Percentiles rank a stretch among this genome's conserved stretches.
Evolutionary conservation across 2,797 vertebrate genomes (phyloP).

Genomic region (Propithecus perrieri): DNA sequence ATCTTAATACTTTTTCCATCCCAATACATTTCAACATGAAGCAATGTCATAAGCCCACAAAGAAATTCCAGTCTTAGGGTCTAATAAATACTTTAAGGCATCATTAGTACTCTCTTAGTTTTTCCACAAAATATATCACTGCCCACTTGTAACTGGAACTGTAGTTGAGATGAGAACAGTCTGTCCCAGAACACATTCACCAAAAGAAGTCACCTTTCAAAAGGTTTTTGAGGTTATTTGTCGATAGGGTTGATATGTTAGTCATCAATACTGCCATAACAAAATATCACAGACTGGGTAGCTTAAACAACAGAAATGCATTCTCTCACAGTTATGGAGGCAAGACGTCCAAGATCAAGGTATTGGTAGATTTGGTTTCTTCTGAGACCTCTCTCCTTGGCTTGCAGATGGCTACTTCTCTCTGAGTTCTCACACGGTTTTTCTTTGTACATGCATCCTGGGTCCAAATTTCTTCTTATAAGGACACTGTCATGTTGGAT

Average conservation of each 20-base stretch:
- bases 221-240: background rate
- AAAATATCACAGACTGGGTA: background rate
- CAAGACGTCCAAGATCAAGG: background rate
- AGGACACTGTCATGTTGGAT: background rate
- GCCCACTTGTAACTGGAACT: background rate
- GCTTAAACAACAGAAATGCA: background rate
- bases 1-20: background rate
- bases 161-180: rapidly evolving
- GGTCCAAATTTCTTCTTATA: background rate
- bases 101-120: background rate
- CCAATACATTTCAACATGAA: background rate
- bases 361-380: background rate
- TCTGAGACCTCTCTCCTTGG: background rate
- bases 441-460: background rate
- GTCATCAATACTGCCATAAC: background rate
- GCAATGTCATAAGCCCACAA: background rate
- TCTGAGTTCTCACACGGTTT: background rate
- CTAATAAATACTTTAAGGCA: background rate
- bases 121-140: background rate
- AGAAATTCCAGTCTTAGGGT: background rate
- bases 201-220: background rate
- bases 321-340: background rate
- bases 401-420: background rate
- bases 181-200: background rate
- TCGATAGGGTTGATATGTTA: background rate